Evolutionary conservation across 1,140 invertebrate species (phyloP).

Genomic region (Macrocentrus cingulum): DNA sequence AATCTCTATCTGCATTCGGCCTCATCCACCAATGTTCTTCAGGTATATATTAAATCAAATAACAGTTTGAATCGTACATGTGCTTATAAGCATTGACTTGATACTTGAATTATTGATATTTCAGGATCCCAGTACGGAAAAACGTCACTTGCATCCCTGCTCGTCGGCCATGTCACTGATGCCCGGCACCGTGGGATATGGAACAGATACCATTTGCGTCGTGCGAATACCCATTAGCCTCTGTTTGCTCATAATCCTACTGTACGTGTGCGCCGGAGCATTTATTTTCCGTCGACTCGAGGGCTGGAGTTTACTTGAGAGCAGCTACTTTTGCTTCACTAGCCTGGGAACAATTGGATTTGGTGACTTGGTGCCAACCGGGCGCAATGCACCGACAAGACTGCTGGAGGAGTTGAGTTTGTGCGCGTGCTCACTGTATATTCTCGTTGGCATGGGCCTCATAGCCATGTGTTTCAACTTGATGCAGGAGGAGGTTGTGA

Average conservation of each 20-base stretch:
- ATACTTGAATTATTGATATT: neutral
- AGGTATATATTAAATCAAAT: conserved; percentile 33
- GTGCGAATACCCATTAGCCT: conserved; percentile 82
- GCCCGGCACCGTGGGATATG: conserved; percentile 41
- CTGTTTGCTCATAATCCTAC: conserved; percentile 84
- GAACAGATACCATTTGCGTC: conserved; percentile 49
- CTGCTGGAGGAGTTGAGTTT: conserved; percentile 76
- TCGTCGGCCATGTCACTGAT: conserved; percentile 40
- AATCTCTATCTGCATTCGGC: conserved; percentile 45
- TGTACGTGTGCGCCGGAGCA: conserved; percentile 89
- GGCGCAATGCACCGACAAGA: conserved; percentile 69
- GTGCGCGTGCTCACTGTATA: conserved; percentile 81
- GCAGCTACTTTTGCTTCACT: conserved; percentile 91
- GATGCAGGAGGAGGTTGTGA: conserved; percentile 88
- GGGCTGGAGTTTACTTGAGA: conserved; percentile 89
- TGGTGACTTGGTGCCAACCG: conserved; percentile 77
- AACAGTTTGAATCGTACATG: neutral
- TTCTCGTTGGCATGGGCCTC: conserved; percentile 90
- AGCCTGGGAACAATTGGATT: conserved; percentile 88
- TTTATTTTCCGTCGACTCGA: conserved; percentile 86
- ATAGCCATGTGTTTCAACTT: conserved; percentile 97
- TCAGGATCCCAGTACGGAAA: conserved; percentile 23
- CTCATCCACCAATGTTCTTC: conserved; percentile 46
- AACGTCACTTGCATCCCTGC: conserved; percentile 42
- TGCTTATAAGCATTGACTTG: neutral